Base-by-base conservation (phyloP, 2,113 vertebrate genomes). In the Paralichthys olivaceus region DNA sequence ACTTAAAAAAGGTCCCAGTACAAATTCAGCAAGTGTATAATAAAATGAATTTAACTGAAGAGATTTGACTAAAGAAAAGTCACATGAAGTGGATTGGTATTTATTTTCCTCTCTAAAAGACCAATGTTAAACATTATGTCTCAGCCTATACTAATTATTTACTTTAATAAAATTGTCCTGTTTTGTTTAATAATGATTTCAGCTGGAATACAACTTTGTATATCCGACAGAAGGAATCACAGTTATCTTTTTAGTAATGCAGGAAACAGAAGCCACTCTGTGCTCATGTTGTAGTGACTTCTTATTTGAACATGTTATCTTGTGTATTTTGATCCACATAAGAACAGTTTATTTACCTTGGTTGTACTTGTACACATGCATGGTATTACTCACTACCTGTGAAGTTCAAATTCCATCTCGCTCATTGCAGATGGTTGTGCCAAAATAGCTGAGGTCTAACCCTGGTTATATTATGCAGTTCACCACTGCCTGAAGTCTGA, bases 361-460 rank as follows among this genome's bases (percentile, higher is more conserved):
- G 43, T 63, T 29, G 76, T 70, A 20, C 53, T 54, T 68, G 71
- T 77, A 12, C 71, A 11, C 22, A 13, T 67, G 49, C 20, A 40
- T 66, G 12, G 40, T 49, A 53, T 13, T 19, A n/a, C 29, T 69
- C 25, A 49, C 13, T 23, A 61, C 11, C 3, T 11, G 32, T 69
- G 2, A 22, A 69, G 83, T 85, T 61, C 80, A 83, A 85, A 83
- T 17, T 85, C 80, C 75, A 56, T 14, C 51, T 49, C 13, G 22
- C n/a, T 65, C 7, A 0, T 11, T 7, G 29, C 3, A 13, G 11
- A 23, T 25, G 7, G 54, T 28, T 47, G 11, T 64, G 28, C 53
- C 34, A 29, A 76, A 37, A 58, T 14, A 11, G 15, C 20, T 53
- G 2, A 11, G 20, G 2, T 9, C 8, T 23, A 22, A 54, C 51